phyloP scores from a whole-genome alignment of 1,140 invertebrate species.

The Gonatopus flavifemur region DNA sequence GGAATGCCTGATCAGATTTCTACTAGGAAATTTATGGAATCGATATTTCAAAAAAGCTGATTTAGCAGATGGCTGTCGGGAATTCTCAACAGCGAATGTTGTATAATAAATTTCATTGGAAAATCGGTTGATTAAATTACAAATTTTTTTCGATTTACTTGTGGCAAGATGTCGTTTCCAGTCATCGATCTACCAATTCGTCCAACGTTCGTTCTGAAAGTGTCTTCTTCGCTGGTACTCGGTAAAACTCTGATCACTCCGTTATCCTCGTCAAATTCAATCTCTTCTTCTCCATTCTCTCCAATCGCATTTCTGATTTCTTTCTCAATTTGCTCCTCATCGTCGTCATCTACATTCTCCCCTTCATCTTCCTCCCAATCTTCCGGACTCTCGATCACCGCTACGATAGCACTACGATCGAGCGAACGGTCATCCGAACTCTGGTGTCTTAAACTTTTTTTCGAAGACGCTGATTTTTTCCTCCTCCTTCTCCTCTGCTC shows the following conservation, averaged over 20 bases:
- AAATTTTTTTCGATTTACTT: constrained; percentile 35
- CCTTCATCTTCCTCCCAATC: constrained; percentile 49
- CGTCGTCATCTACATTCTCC: too few relatives aligned
- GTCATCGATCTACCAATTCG: too few relatives aligned
- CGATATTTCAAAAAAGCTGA: too few relatives aligned
- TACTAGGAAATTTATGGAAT: too few relatives aligned
- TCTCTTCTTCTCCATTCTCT: constrained; percentile 35
- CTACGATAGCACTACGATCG: constrained; percentile 51
- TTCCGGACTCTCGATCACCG: constrained; percentile 53
- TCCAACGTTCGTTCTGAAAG: constrained; percentile 17
- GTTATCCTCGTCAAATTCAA: constrained; percentile 42
- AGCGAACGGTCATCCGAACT: constrained; percentile 49
- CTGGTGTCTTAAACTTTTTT: constrained; percentile 37
- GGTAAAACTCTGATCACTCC: constrained; percentile 48
- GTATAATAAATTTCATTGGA: too few relatives aligned
- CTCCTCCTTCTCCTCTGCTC: too few relatives aligned
- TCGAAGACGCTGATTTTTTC: constrained; percentile 2
- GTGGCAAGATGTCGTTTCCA: too few relatives aligned
- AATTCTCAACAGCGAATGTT: too few relatives aligned
- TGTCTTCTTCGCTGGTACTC: constrained; percentile 51
- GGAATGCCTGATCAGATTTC: too few relatives aligned
- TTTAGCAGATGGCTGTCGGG: too few relatives aligned
- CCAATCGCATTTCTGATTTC: constrained; percentile 43
- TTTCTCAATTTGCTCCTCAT: constrained; percentile 42
- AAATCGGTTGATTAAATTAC: too few relatives aligned